Conservation (phyloP, 1,140 invertebrate genomes). For the Andrena cerasifolii region DNA sequence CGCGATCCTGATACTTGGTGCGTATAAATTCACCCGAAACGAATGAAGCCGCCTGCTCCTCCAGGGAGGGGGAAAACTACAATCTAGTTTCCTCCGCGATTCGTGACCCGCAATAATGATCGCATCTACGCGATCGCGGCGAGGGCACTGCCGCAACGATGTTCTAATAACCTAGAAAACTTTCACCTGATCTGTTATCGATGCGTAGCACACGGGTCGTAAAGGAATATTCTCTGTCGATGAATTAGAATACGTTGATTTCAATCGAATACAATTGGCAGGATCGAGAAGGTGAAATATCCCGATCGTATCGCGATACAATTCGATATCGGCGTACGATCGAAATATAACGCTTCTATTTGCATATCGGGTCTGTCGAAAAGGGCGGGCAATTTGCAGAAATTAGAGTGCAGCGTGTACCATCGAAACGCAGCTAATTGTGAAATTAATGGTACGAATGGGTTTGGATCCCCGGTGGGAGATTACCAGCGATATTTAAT, state of each 20-base stretch:
- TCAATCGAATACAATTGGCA: neutral
- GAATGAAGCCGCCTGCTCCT: neutral
- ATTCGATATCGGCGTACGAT: neutral
- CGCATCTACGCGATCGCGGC: neutral
- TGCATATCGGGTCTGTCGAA: neutral
- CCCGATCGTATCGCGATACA: neutral
- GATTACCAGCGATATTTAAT: constrained; percentile 20
- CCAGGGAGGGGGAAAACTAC: neutral
- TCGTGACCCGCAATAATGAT: neutral
- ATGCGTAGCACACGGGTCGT: too few relatives aligned
- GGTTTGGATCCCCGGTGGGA: neutral
- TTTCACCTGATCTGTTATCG: too few relatives aligned
- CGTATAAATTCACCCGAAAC: neutral
- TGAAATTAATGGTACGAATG: constrained; percentile 37
- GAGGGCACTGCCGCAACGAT: too few relatives aligned
- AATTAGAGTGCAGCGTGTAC: constrained; percentile 16
- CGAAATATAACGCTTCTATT: neutral
- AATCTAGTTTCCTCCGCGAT: neutral
- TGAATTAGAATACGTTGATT: too few relatives aligned
- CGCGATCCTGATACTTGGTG: neutral
- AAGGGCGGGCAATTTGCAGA: neutral
- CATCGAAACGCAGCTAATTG: constrained; percentile 26
- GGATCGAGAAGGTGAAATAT: neutral
- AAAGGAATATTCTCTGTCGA: too few relatives aligned
- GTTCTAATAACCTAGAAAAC: too few relatives aligned